Evolutionary conservation across 2,113 vertebrate genomes (phyloP), one percentile per base, ranked within the genome.

Genomic region (Odontophorus gujanensis): DNA sequence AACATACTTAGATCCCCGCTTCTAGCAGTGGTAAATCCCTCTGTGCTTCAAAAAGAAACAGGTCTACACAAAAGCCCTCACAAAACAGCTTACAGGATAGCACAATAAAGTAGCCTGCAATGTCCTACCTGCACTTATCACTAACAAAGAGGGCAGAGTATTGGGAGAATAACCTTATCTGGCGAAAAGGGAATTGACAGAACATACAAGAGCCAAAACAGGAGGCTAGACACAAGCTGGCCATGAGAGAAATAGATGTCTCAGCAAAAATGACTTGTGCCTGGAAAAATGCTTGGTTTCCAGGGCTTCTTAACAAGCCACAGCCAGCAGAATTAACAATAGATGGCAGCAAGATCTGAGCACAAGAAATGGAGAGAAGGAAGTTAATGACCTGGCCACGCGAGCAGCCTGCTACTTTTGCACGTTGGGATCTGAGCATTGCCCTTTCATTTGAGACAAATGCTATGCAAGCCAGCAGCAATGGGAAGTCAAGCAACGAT

Each of bases 341-440:
- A n/a, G 86, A 53, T 28, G 45, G 81, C 88, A 88, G 48, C 5
- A 9, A 86, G 68, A 79, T 43, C 61, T 6, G 20, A 90, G 86
- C 32, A 21, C 7, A 26, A 96, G 87, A 67, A 83, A 6, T 26
- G 48, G 76, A 93, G 72, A 71, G 75, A 95, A 97, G 75, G 79
- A 92, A 95, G 75, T 53, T 55, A 95, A 90, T 0, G 28, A 83
- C 59, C 55, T 22, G 58, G 91, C 84, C 93, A 92, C 0, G 0
- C 1, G 8, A 90, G 68, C 69, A 11, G 59, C 77, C 81, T 24
- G 32, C 32, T 92, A 87, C 42, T 10, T 74, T 34, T 90, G 71
- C 76, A 74, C 32, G 15, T 83, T 26, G 50, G 25, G 67, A 91
- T 91, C 74, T 34, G 30, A 7, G 47, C 7, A 3, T 28, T 93